phyloP scores from a whole-genome alignment of 2,888 invertebrate genomes.

The Cepaea hortensis region DNA sequence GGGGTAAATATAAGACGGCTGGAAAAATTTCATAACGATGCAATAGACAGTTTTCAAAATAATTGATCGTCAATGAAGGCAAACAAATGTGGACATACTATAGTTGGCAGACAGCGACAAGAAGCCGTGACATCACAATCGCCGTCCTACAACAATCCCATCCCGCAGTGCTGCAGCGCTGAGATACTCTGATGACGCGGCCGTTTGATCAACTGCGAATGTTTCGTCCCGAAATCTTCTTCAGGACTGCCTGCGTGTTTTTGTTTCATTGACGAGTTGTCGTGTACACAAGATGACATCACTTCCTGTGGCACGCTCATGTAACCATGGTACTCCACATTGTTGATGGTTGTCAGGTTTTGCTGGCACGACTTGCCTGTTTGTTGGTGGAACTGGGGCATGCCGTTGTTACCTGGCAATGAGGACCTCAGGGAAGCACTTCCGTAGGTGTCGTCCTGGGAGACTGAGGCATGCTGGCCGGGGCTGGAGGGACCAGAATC shows the following conservation, averaged over 20 bases:
- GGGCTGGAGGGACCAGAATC: not conserved
- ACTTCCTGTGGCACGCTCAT: not conserved
- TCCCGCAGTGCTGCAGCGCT: not conserved
- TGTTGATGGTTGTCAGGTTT: not conserved
- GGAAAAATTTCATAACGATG: too few species aligned
- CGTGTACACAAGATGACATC: not conserved
- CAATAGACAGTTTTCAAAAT: too few species aligned
- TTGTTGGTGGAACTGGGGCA: not conserved
- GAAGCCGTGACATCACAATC: not conserved
- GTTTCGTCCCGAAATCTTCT: not conserved
- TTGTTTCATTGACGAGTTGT: not conserved
- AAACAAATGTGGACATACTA: too few species aligned
- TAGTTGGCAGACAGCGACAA: too few species aligned
- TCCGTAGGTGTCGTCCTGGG: not conserved
- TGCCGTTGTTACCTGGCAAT: not conserved
- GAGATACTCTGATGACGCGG: not conserved
- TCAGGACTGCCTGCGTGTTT: not conserved
- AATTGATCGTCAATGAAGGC: too few species aligned
- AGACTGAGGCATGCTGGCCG: not conserved
- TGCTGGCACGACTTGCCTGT: not conserved
- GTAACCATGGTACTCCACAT: not conserved
- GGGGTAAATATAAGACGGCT: too few species aligned
- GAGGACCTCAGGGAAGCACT: not conserved
- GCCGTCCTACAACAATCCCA: not conserved
- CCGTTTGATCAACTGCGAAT: not conserved